Percentiles rank a stretch among this genome's conserved stretches.
Conservation (phyloP, 1,140 invertebrate species). For the Bombus terrestris region DNA sequence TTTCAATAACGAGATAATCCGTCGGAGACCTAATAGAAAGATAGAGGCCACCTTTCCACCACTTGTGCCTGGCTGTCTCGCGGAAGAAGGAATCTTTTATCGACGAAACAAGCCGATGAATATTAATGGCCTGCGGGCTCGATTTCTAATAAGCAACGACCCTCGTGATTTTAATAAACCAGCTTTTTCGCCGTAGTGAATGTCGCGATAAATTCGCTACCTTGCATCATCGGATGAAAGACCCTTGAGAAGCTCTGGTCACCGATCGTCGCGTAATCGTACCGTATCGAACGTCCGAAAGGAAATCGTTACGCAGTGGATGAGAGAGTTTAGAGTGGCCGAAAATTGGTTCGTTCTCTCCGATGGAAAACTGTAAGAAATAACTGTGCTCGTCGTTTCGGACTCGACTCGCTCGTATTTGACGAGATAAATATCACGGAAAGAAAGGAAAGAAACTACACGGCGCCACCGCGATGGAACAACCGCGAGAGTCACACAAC, state of each 20-base stretch:
- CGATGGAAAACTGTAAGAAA: constrained; percentile 12
- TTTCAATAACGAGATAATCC: constrained; percentile 49
- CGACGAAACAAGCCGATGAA: constrained; percentile 44
- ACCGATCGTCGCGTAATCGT: constrained; percentile 12
- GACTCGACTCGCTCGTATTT: background rate
- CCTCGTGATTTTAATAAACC: constrained; percentile 55
- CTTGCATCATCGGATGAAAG: constrained; percentile 5
- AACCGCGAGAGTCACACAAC: too few relatives aligned
- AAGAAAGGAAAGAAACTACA: background rate
- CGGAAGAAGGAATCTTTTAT: constrained; percentile 27
- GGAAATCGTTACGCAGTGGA: constrained; percentile 21
- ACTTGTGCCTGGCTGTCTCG: background rate
- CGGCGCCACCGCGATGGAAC: background rate
- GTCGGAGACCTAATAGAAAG: constrained; percentile 30
- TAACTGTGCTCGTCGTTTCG: background rate
- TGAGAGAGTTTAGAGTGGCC: background rate
- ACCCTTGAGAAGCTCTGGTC: background rate
- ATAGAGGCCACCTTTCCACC: background rate
- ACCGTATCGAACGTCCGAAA: constrained; percentile 7
- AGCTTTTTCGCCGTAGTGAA: constrained; percentile 1
- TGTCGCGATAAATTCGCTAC: background rate
- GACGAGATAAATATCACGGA: constrained; percentile 11
- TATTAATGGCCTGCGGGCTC: constrained; percentile 41
- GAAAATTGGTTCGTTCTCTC: constrained; percentile 23
- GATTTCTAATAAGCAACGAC: constrained; percentile 48